phyloP scores from a whole-genome alignment of 2,888 invertebrate species.

The Hydroisotoma schaefferi region DNA sequence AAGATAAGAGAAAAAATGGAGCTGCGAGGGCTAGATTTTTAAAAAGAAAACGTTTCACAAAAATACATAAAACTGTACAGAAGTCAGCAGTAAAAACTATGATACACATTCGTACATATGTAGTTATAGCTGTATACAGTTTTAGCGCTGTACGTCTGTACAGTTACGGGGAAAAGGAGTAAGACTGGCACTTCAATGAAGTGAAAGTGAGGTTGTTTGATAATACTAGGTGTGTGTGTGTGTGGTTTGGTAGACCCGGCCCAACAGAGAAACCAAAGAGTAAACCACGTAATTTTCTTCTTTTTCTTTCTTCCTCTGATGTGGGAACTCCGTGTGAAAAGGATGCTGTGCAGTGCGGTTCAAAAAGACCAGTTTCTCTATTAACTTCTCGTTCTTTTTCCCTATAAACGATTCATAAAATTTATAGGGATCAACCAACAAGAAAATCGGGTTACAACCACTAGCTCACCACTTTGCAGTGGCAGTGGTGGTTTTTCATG shows the following conservation, averaged over 20 bases:
- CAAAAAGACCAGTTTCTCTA: conserved; percentile 1
- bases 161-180: too few species aligned
- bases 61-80: too few species aligned
- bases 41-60: too few species aligned
- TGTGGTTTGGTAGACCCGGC: neutral
- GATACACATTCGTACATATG: too few species aligned
- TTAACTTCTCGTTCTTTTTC: conserved; percentile 2
- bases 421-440: conserved; percentile 6
- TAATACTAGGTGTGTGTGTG: neutral
- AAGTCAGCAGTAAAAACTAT: too few species aligned
- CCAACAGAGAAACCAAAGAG: neutral
- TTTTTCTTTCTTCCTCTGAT: conserved; percentile 2
- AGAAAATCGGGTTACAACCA: conserved; percentile 7
- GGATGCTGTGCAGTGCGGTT: neutral
- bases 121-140: too few species aligned
- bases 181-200: too few species aligned
- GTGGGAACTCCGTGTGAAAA: conserved; percentile 13
- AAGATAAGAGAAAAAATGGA: too few species aligned
- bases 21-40: too few species aligned
- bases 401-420: conserved; percentile 12
- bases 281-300: conserved; percentile 8
- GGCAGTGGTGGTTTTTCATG: too few species aligned
- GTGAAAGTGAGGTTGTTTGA: conserved; percentile 5
- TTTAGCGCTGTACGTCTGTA: too few species aligned
- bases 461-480: neutral